Percentiles rank a stretch among this genome's conserved stretches.
Evolutionary conservation across 2,888 invertebrate species (phyloP).

Genomic region (Eurytoma adleriae): DNA sequence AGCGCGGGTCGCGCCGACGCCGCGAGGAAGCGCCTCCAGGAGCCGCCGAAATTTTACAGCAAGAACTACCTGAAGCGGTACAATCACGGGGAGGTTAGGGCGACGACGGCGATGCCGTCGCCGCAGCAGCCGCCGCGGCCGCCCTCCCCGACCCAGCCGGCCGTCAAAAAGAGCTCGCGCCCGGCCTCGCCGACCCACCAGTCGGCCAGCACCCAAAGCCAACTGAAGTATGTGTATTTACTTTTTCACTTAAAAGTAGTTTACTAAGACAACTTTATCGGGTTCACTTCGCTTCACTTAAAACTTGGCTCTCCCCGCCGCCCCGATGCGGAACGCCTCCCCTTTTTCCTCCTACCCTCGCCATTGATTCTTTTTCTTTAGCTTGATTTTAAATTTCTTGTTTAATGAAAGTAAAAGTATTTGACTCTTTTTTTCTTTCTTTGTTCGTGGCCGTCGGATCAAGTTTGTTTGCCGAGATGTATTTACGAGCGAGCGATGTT

Average conservation of each 20-base stretch:
- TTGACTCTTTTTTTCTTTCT: no score
- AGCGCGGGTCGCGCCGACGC: background rate
- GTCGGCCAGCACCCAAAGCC: background rate
- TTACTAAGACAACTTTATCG: constrained; percentile 47
- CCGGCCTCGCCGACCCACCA: constrained; percentile 26
- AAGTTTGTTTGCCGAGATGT: no score
- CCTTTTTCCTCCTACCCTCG: background rate
- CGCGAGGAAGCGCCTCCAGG: constrained; percentile 34
- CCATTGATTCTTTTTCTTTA: background rate
- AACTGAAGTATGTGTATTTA: constrained; percentile 52
- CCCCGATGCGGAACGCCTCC: background rate
- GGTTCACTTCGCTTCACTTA: constrained; percentile 36
- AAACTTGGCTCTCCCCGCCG: constrained; percentile 8
- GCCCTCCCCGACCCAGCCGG: background rate
- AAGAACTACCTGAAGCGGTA: constrained; percentile 54
- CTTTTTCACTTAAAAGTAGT: constrained; percentile 54
- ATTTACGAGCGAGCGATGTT: no score
- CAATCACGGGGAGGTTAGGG: constrained; percentile 49
- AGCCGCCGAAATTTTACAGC: constrained; percentile 55
- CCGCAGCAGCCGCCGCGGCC: background rate
- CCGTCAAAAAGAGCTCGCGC: constrained; percentile 29
- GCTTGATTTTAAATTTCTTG: constrained; percentile 16
- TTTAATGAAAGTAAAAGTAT: background rate
- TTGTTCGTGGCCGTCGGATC: no score
- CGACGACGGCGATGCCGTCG: background rate